Evolutionary conservation across 2,113 vertebrate genomes (phyloP).

Genomic region (Nematolebias whitei): DNA sequence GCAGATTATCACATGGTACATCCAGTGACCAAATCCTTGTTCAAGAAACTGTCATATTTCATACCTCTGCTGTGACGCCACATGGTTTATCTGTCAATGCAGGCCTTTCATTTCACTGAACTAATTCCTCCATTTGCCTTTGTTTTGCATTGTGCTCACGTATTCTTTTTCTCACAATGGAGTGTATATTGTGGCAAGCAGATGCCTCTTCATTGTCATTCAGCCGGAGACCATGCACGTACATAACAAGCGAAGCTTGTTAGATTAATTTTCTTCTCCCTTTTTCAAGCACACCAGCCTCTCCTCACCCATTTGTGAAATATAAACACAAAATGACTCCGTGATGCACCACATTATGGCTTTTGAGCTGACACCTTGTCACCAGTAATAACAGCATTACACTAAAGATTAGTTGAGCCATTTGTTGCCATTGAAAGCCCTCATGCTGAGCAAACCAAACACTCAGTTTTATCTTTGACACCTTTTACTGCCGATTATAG

Average conservation of each 20-base stretch:
- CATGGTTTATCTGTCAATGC: constrained; percentile 67
- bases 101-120: constrained; percentile 66
- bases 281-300: constrained; percentile 48
- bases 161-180: constrained; percentile 73
- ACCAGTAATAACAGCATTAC: constrained; percentile 70
- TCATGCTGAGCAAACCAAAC: constrained; percentile 7
- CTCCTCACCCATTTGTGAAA: constrained; percentile 63
- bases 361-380: constrained; percentile 67
- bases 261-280: constrained; percentile 76
- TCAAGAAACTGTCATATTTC: constrained; percentile 43
- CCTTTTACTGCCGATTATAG: constrained; percentile 2
- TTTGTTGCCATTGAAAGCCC: constrained; percentile 37
- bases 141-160: constrained; percentile 70
- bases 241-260: constrained; percentile 77
- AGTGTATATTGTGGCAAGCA: constrained; percentile 54
- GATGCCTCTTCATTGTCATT: constrained; percentile 72
- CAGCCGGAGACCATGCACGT: constrained; percentile 63
- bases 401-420: constrained; percentile 55
- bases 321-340: constrained; percentile 71
- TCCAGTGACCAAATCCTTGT: constrained; percentile 28
- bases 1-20: constrained; percentile 46
- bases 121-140: constrained; percentile 66
- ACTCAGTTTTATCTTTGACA: constrained; percentile 8
- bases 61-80: constrained; percentile 46
- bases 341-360: constrained; percentile 65